Evolutionary conservation across 1,140 invertebrate species (phyloP).

Genomic region (Drosophila pseudoananassae): DNA sequence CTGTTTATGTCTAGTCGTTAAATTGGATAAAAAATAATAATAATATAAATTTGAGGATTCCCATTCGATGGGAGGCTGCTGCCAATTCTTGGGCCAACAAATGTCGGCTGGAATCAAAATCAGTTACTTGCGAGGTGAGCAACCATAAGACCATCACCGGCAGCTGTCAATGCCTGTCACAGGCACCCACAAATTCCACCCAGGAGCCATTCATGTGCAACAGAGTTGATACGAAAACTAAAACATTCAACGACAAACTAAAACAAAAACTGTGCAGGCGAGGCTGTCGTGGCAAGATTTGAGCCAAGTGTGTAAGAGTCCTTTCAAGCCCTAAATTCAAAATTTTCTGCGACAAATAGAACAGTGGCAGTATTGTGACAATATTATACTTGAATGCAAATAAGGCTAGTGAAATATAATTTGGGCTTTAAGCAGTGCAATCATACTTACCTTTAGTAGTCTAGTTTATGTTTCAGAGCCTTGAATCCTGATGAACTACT

Average conservation of each 20-base stretch:
- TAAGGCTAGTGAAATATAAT: background rate
- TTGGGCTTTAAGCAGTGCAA: too few relatives aligned
- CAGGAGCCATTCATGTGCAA: conserved; percentile 64
- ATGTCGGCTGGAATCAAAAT: conserved; percentile 28
- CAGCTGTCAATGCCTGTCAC: conserved; percentile 54
- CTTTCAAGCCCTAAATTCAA: conserved; percentile 58
- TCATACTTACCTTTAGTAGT: too few relatives aligned
- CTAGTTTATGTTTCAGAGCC: too few relatives aligned
- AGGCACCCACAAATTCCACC: conserved; percentile 32
- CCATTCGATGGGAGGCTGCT: background rate
- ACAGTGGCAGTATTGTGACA: conserved; percentile 46
- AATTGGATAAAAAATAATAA: conserved; percentile 52
- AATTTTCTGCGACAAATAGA: conserved; percentile 50
- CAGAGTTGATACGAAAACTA: conserved; percentile 76
- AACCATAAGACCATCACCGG: conserved; percentile 41
- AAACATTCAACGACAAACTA: conserved; percentile 77
- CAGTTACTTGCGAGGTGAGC: conserved; percentile 45
- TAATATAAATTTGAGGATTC: conserved; percentile 26
- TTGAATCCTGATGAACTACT: too few relatives aligned
- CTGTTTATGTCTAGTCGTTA: conserved; percentile 29
- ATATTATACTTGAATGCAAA: background rate
- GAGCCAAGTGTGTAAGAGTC: conserved; percentile 73
- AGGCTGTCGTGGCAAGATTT: conserved; percentile 77
- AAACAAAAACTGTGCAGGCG: conserved; percentile 72
- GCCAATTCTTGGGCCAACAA: conserved; percentile 8